Conservation (phyloP, 2,797 vertebrate genomes). For the Leptatherina wallacei region DNA sequence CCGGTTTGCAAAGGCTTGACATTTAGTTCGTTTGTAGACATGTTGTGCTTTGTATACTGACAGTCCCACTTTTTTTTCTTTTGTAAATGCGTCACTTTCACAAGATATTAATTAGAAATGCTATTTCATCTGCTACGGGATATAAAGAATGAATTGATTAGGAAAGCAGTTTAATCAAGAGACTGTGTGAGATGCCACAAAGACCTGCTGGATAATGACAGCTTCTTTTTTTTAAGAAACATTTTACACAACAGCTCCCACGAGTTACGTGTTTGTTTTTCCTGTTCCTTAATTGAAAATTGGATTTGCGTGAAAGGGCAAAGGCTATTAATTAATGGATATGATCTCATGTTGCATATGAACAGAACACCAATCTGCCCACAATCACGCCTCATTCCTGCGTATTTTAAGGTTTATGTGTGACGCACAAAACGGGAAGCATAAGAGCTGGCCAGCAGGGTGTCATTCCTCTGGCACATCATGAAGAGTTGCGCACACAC, state of each 20-base stretch:
- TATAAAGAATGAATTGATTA: neutral
- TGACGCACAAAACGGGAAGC: neutral
- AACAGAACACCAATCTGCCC: neutral
- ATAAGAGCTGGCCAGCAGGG: neutral
- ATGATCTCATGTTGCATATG: neutral
- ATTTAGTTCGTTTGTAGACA: neutral
- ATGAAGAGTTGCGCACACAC: neutral
- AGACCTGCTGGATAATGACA: neutral
- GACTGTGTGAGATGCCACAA: neutral
- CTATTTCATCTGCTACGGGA: neutral
- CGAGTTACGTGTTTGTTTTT: neutral
- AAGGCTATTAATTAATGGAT: neutral
- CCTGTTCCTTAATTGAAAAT: neutral
- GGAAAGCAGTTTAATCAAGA: neutral
- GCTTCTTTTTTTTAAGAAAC: neutral
- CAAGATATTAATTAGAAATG: neutral
- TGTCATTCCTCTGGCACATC: neutral
- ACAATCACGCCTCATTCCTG: neutral
- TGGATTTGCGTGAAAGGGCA: neutral
- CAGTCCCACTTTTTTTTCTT: neutral
- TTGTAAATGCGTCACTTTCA: constrained; percentile 1
- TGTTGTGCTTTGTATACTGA: neutral
- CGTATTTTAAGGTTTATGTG: neutral
- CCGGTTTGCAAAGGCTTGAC: neutral
- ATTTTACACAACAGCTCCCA: neutral